Conservation (phyloP, 2,797 vertebrate genomes). For the Sparidentex hasta region DNA sequence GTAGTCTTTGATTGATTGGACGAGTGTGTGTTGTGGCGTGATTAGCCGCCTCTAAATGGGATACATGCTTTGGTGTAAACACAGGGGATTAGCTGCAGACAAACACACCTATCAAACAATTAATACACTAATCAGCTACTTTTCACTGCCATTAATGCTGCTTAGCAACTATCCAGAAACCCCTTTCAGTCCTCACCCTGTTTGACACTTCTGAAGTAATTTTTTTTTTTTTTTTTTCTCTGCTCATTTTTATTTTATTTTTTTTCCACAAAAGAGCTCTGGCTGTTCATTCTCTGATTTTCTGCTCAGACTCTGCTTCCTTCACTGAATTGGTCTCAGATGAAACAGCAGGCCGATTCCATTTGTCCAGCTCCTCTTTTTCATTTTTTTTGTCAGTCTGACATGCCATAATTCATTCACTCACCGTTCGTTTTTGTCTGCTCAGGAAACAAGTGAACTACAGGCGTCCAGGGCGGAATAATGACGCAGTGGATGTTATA, state of each 20-base stretch:
- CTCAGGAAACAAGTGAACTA: conserved; percentile 15
- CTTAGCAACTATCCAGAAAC: conserved; percentile 38
- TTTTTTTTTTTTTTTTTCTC: neutral
- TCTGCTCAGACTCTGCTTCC: conserved; percentile 22
- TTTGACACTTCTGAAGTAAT: neutral
- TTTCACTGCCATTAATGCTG: conserved; percentile 45
- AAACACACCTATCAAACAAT: conserved; percentile 80
- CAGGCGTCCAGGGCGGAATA: neutral
- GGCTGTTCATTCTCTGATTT: conserved; percentile 25
- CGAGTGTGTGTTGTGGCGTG: conserved; percentile 49
- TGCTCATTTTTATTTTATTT: neutral
- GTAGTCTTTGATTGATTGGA: conserved; percentile 58
- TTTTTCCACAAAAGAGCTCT: neutral
- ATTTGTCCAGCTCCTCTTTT: conserved; percentile 16
- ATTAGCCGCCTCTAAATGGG: conserved; percentile 78
- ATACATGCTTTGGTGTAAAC: conserved; percentile 72
- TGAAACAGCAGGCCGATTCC: conserved; percentile 14
- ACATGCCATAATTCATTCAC: conserved; percentile 33
- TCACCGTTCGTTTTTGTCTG: conserved; percentile 11
- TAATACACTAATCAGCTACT: conserved; percentile 73
- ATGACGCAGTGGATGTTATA: neutral
- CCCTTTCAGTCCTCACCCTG: neutral
- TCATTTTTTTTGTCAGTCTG: neutral
- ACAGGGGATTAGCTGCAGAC: conserved; percentile 75
- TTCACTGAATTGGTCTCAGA: conserved; percentile 21